A percentile compares a stretch with the other conserved stretches of the same genome.
Evolutionary conservation across 1,140 invertebrate genomes (phyloP).

Genomic region (Saxidomus purpurata): DNA sequence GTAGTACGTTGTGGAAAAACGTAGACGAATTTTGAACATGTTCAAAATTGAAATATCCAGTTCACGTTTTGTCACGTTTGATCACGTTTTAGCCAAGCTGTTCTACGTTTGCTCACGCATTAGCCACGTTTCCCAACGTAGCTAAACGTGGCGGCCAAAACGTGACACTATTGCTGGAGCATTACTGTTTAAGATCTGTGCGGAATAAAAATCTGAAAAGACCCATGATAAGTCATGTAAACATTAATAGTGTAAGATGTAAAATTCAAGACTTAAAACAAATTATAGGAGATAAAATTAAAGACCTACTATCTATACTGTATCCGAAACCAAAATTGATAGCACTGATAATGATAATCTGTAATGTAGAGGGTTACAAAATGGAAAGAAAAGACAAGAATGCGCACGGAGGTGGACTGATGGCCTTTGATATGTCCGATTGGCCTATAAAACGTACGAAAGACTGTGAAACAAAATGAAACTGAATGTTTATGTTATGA

Average conservation of each 20-base stretch:
- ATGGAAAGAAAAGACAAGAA: not conserved
- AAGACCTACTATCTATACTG: not conserved
- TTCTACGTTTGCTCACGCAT: too few species aligned
- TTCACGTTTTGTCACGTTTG: too few species aligned
- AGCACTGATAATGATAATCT: not conserved
- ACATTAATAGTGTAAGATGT: constrained; percentile 29
- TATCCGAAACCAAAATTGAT: not conserved
- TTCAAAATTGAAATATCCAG: too few species aligned
- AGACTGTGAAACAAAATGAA: not conserved
- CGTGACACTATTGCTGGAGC: too few species aligned
- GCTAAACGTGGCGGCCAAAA: too few species aligned
- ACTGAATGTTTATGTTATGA: constrained; percentile 1
- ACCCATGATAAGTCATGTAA: not conserved
- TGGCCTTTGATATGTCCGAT: not conserved
- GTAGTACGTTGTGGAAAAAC: too few species aligned
- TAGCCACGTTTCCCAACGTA: too few species aligned
- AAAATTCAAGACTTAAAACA: not conserved
- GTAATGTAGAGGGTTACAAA: not conserved
- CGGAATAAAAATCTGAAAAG: not conserved
- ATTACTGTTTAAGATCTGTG: too few species aligned
- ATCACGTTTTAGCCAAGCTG: too few species aligned
- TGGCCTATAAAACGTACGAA: not conserved
- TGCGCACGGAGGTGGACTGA: not conserved
- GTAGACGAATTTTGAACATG: too few species aligned
- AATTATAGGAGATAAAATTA: not conserved